Percentiles rank a stretch among this genome's conserved stretches.
Conservation (phyloP, 1,140 invertebrate species). For the Orius insidiosus region DNA sequence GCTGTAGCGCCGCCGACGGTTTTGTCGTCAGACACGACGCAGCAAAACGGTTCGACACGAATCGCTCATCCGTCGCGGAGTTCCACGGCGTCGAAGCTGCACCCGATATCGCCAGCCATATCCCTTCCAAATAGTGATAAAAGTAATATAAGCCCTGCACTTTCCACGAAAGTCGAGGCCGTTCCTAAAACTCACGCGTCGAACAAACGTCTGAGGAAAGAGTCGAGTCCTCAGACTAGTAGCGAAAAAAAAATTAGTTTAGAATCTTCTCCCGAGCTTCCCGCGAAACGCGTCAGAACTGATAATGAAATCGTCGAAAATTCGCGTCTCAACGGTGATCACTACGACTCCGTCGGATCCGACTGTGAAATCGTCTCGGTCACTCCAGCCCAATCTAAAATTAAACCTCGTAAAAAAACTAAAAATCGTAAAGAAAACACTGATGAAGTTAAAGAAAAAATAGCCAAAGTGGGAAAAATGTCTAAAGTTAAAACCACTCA, state of each 20-base stretch:
- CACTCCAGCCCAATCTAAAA: slow-evolving; percentile 14
- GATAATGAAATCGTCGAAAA: slow-evolving; percentile 23
- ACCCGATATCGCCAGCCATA: slow-evolving; percentile 18
- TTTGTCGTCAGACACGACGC: slow-evolving; percentile 3
- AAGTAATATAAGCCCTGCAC: slow-evolving; percentile 17
- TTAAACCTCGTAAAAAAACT: slow-evolving; percentile 34
- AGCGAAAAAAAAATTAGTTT: too few species aligned
- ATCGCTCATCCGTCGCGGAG: slow-evolving; percentile 4
- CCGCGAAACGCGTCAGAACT: slow-evolving; percentile 8
- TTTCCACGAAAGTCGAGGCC: slow-evolving; percentile 21
- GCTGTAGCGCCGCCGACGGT: background rate
- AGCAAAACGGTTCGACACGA: background rate
- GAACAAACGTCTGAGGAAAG: slow-evolving; percentile 42
- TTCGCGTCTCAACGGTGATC: slow-evolving; percentile 28
- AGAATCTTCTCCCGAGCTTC: slow-evolving; percentile 13
- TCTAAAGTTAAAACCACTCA: slow-evolving; percentile 71
- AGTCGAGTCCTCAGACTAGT: slow-evolving; percentile 16
- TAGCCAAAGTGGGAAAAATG: slow-evolving; percentile 40
- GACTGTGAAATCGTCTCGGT: slow-evolving; percentile 18
- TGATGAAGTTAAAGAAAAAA: slow-evolving; percentile 42
- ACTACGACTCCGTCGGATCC: slow-evolving; percentile 12
- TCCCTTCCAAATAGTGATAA: slow-evolving; percentile 18
- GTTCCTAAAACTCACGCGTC: slow-evolving; percentile 41
- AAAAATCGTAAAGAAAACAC: slow-evolving; percentile 23
- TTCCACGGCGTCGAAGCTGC: slow-evolving; percentile 10